Evolutionary conservation across 2,797 vertebrate genomes (phyloP).

Genomic region (Notolabrus celidotus): DNA sequence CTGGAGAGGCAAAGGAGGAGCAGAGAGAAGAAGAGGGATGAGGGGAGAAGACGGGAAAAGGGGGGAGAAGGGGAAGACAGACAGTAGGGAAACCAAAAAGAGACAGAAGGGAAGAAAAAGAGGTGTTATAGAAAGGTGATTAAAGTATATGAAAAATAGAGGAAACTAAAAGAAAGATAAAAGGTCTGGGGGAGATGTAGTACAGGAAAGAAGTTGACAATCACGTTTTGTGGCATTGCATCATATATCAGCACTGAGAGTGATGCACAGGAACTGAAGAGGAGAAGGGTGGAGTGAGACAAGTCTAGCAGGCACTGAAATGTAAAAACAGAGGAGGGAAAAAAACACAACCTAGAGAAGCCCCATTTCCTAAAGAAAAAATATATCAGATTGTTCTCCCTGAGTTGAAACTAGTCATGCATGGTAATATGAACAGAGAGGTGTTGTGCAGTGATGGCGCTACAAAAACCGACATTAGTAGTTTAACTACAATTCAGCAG

Average conservation of each 20-base stretch:
- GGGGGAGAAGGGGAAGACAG: constrained; percentile 6
- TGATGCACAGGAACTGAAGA: constrained; percentile 44
- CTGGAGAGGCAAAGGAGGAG: constrained; percentile 60
- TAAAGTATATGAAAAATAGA: constrained; percentile 27
- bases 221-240: constrained; percentile 57
- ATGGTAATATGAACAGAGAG: constrained; percentile 51
- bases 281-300: constrained; percentile 43
- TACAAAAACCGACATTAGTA: too few species aligned
- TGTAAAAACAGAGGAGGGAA: background rate
- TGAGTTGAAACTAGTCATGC: constrained; percentile 42
- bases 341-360: constrained; percentile 50
- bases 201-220: constrained; percentile 40
- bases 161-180: constrained; percentile 17
- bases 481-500: too few species aligned
- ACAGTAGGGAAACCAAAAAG: constrained; percentile 15
- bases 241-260: constrained; percentile 55
- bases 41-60: constrained; percentile 25
- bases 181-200: constrained; percentile 27
- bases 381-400: constrained; percentile 31
- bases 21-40: constrained; percentile 23
- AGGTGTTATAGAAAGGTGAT: constrained; percentile 23
- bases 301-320: constrained; percentile 27
- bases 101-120: constrained; percentile 2
- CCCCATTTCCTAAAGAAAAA: constrained; percentile 47
- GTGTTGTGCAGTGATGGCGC: too few species aligned